These are phyloP conservation scores for Euspilapteryx auroguttella DNA, from an alignment of 2,888 invertebrate genomes.

Conservation along the genomic window DNA sequence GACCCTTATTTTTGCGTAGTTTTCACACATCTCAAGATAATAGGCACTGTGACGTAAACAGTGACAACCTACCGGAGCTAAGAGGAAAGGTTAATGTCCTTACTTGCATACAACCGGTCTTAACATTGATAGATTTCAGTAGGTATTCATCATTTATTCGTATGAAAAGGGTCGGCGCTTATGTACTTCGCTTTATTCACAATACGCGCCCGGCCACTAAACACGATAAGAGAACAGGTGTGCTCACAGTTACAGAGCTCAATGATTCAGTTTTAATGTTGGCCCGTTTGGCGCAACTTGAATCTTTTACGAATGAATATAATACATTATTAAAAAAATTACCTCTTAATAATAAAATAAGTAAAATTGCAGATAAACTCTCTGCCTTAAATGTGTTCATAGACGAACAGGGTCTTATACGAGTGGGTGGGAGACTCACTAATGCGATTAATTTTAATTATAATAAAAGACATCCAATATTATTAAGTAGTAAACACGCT, in stretches of 20 bases:
- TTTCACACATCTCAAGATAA: too few relatives aligned
- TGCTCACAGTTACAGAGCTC: neutral
- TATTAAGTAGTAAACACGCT: neutral
- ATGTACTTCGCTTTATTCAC: neutral
- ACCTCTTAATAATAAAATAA: neutral
- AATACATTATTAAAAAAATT: neutral
- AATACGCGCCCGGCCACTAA: neutral
- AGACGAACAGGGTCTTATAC: neutral
- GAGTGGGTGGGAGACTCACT: neutral
- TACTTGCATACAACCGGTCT: conserved; percentile 2
- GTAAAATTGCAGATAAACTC: neutral
- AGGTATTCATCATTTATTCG: neutral
- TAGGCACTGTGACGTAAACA: conserved; percentile 2
- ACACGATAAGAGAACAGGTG: neutral
- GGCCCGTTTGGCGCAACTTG: neutral
- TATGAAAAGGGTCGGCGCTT: neutral
- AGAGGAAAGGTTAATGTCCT: conserved; percentile 3
- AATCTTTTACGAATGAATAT: conserved; percentile 1
- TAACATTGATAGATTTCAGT: neutral
- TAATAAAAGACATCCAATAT: conserved; percentile 1
- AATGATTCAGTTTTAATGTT: neutral
- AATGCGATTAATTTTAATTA: conserved; percentile 1
- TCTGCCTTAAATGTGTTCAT: neutral
- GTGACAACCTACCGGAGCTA: conserved; percentile 4
- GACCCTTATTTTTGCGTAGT: too few relatives aligned